phyloP scores from a whole-genome alignment of 2,888 invertebrate species.

The Lypha dubia region DNA sequence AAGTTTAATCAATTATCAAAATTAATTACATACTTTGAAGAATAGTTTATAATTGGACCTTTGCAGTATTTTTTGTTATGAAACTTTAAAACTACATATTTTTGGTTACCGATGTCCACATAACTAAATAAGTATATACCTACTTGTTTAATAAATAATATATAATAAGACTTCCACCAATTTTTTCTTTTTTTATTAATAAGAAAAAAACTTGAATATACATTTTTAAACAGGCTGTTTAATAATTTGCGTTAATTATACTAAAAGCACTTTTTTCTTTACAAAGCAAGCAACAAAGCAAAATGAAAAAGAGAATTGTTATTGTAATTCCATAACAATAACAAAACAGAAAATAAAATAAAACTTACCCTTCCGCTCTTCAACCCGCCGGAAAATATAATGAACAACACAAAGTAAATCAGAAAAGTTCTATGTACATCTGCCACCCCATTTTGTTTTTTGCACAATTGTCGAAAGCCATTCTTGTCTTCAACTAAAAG shows the following conservation, averaged over 20 bases:
- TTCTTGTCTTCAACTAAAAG: slow-evolving; percentile 33
- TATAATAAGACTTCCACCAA: slow-evolving; percentile 27
- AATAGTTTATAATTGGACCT: too few species aligned
- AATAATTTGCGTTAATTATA: slow-evolving; percentile 39
- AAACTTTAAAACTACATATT: neutral
- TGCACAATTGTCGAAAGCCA: slow-evolving; percentile 20
- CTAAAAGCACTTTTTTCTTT: slow-evolving; percentile 9
- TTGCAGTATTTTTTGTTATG: too few species aligned
- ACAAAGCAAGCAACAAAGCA: slow-evolving; percentile 45
- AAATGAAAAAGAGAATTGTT: slow-evolving; percentile 37
- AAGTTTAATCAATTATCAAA: neutral
- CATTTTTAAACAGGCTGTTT: slow-evolving; percentile 8
- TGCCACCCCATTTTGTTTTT: slow-evolving; percentile 42
- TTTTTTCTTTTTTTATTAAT: slow-evolving; percentile 4
- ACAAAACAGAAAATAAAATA: slow-evolving; percentile 33
- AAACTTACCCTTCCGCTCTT: slow-evolving; percentile 63
- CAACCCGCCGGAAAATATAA: slow-evolving; percentile 36
- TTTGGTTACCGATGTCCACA: neutral
- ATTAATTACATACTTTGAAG: too few species aligned
- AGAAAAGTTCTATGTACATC: slow-evolving; percentile 54
- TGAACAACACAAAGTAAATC: slow-evolving; percentile 38
- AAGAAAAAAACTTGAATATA: neutral
- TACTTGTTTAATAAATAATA: neutral
- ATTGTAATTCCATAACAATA: slow-evolving; percentile 51
- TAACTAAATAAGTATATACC: neutral